Conservation (phyloP, 1,140 invertebrate genomes). For the Leptinotarsa defecta region DNA sequence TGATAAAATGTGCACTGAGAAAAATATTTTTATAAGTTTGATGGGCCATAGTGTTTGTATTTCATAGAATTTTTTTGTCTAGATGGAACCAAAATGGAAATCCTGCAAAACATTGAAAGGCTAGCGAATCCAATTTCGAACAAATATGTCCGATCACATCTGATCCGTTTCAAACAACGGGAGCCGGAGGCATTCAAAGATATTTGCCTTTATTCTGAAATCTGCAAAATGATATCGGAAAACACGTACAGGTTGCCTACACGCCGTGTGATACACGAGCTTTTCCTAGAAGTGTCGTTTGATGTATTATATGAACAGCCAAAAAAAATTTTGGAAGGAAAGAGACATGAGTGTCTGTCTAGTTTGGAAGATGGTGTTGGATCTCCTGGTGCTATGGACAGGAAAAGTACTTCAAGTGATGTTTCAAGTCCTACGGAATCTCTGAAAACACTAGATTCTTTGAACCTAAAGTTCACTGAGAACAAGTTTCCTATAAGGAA, state of each 20-base stretch:
- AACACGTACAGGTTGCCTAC: conserved; percentile 82
- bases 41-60: background rate
- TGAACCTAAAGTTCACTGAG: conserved; percentile 52
- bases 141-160: conserved; percentile 67
- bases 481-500: conserved; percentile 56
- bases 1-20: background rate
- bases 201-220: conserved; percentile 91
- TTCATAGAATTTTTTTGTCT: conserved; percentile 24
- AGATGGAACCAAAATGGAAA: conserved; percentile 49
- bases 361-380: conserved; percentile 19
- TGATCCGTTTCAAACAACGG: conserved; percentile 84
- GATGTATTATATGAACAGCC: conserved; percentile 26
- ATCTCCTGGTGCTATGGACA: conserved; percentile 21
- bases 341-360: conserved; percentile 6
- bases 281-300: conserved; percentile 80
- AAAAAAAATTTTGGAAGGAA: conserved; percentile 23
- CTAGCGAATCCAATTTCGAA: conserved; percentile 72
- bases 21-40: background rate
- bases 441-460: conserved; percentile 48
- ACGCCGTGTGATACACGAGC: conserved; percentile 88
- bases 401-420: conserved; percentile 33
- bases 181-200: conserved; percentile 84
- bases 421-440: conserved; percentile 38
- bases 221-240: conserved; percentile 76
- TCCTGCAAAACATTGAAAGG: conserved; percentile 67